Conservation (phyloP, 2,888 invertebrate genomes). For the Yponomeuta cagnagella region DNA sequence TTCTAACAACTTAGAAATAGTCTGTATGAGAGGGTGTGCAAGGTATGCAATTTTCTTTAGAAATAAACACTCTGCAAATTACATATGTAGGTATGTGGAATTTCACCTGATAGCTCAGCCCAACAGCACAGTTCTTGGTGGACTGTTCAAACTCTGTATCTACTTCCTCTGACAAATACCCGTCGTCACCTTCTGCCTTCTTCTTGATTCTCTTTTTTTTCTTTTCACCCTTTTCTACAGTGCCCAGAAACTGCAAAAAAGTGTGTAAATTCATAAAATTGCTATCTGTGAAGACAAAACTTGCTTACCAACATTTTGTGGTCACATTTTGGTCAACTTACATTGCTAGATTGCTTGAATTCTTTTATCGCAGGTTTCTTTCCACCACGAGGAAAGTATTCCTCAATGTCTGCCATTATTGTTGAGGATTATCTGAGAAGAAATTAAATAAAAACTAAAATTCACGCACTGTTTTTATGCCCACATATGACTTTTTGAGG, state of each 20-base stretch:
- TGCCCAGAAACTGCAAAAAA: conserved; percentile 51
- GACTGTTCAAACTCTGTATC: conserved; percentile 45
- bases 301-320: neutral
- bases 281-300: no score
- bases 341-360: conserved; percentile 63
- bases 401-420: conserved; percentile 60
- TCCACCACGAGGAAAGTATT: conserved; percentile 76
- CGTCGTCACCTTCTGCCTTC: conserved; percentile 58
- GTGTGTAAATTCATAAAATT: neutral
- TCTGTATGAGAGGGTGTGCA: no score
- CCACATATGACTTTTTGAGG: conserved; percentile 35
- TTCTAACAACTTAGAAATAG: no score
- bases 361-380: conserved; percentile 61
- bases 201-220: conserved; percentile 55
- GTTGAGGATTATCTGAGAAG: conserved; percentile 6
- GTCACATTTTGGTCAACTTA: conserved; percentile 29
- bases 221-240: conserved; percentile 55
- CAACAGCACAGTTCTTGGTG: conserved; percentile 49
- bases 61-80: no score
- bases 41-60: no score
- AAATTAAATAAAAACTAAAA: neutral
- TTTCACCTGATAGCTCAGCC: conserved; percentile 49
- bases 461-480: conserved; percentile 20
- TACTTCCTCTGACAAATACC: conserved; percentile 60
- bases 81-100: no score